These are phyloP conservation scores for Progne subis DNA, from an alignment of 2,113 vertebrate species.

Conservation along the genomic window DNA sequence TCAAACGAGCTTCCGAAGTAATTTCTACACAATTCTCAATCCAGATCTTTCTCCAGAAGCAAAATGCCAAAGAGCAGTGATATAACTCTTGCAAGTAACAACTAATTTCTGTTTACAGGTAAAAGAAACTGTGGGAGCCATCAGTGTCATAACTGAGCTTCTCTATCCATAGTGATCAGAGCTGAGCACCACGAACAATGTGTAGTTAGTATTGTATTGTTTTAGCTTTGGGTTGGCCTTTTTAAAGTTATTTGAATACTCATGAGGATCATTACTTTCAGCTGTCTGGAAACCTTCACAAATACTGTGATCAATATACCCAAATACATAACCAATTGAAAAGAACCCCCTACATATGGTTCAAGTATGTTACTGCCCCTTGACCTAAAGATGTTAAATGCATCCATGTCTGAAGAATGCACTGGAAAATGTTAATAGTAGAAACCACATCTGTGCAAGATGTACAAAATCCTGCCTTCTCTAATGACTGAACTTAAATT, in stretches of 20 bases:
- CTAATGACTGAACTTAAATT: neutral
- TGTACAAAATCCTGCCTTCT: neutral
- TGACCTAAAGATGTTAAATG: neutral
- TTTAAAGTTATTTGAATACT: neutral
- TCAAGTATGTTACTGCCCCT: neutral
- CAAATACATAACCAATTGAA: neutral
- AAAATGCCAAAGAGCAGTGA: neutral
- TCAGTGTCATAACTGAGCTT: neutral
- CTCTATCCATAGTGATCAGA: neutral
- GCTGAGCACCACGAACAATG: fast-evolving
- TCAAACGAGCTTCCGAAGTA: neutral
- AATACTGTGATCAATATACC: neutral
- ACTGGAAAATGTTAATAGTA: neutral
- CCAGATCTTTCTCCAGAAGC: neutral
- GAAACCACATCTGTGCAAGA: neutral
- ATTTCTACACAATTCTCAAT: neutral
- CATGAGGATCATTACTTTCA: neutral
- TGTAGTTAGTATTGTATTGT: fast-evolving
- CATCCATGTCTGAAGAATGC: neutral
- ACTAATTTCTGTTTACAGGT: neutral
- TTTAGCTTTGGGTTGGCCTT: neutral
- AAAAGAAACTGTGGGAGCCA: neutral
- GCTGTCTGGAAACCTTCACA: neutral
- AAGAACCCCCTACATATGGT: neutral
- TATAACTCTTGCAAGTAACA: neutral